Base-by-base conservation (phyloP, 2,888 invertebrate species). In the Acleris emargana region DNA sequence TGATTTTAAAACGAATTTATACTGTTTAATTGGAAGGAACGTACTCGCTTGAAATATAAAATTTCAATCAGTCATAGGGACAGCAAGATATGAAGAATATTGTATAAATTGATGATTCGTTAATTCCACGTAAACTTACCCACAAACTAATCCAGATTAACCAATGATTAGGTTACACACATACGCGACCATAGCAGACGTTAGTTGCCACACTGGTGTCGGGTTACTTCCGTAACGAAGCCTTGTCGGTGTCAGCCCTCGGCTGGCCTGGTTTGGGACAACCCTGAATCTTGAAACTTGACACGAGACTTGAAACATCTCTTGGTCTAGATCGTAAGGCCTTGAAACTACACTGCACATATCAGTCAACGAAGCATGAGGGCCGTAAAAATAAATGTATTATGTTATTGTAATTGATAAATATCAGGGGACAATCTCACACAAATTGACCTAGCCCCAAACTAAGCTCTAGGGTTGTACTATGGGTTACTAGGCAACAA, bases 151-250 rank as follows among this genome's bases (percentile, higher is more conserved):
- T 25, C 47, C 38, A 32, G 58, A 64, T 64, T 47, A 64, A 43
- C 58, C 38, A 59, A 49, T 49, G 58, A 64, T 64, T 58, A 59
- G 38, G 64, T 64, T 58, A 59, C 38, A 38, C 28, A 28, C 32
- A 32, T 9, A 32, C 64, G 43, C 17, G 42, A 59, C 49, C 32
- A 18, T 45, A 38, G 18, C 38, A 16, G 25, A 17, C 17, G 38
- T 13, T 42, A 43, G 43, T 43, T 43, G 6, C 43, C 6, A 13
- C 49, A n/a, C 28, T n/a, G 60, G 64, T 64, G 55, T 64, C 64
- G 32, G 20, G 42, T 64, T 60, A 32, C 64, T 64, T 60, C 64
- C 54, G 64, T 17, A 32, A 13, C 17, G 64, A 64, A 64, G 55
- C 64, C 64, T 50, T 60, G 64, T 51, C 60, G 55, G 50, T 64